Conservation (phyloP, 2,797 vertebrate species). For the Argyrosomus regius region DNA sequence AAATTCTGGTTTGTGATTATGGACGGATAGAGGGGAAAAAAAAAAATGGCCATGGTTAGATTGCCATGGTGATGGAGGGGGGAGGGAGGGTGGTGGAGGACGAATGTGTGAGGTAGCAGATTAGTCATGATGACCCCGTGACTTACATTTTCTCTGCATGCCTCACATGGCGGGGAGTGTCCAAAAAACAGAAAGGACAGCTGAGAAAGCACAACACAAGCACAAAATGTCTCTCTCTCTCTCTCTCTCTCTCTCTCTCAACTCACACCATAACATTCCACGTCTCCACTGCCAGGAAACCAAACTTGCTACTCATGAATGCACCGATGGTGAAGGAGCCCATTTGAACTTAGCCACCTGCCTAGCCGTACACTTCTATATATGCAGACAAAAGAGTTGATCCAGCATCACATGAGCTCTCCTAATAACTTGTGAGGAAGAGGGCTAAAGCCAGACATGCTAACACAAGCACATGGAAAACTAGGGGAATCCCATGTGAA, state of each 20-base stretch:
- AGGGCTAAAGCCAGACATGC: constrained; percentile 2
- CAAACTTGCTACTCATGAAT: constrained; percentile 36
- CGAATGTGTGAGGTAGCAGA: constrained; percentile 35
- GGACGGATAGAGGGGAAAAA: not conserved
- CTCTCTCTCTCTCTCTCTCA: constrained; percentile 7
- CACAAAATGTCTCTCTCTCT: constrained; percentile 27
- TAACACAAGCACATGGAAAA: constrained; percentile 39
- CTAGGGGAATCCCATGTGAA: constrained; percentile 69
- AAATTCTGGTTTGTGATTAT: constrained; percentile 11
- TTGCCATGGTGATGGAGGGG: not conserved
- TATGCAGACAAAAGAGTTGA: constrained; percentile 12
- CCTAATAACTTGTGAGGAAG: constrained; percentile 4
- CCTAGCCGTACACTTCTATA: constrained; percentile 21
- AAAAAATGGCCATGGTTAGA: not conserved
- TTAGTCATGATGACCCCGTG: constrained; percentile 79
- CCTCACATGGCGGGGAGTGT: constrained; percentile 66
- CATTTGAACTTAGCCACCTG: constrained; percentile 23
- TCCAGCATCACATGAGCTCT: not conserved
- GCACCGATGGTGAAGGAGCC: not conserved
- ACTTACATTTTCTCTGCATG: constrained; percentile 78
- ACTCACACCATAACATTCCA: constrained; percentile 29
- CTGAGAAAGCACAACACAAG: constrained; percentile 75
- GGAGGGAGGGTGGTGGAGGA: not conserved
- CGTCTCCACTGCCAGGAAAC: constrained; percentile 23
- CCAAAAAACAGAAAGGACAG: constrained; percentile 65